These are phyloP conservation scores for Ostrea edulis DNA, from an alignment of 1,140 invertebrate species.

Conservation along the genomic window DNA sequence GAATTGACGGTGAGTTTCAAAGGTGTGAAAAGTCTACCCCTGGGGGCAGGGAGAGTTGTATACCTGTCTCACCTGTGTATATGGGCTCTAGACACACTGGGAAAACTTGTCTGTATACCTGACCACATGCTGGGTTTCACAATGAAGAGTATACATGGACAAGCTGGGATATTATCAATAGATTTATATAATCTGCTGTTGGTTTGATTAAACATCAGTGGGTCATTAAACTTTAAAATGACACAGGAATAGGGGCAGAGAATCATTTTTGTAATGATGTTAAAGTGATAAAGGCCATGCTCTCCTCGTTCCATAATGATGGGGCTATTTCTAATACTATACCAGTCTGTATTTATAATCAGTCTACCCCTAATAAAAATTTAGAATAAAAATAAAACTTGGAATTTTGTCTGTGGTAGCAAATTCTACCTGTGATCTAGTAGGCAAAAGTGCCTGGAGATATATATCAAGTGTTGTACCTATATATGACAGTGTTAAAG, in stretches of 20 bases:
- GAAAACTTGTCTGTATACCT: neutral
- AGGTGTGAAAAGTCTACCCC: slow-evolving; percentile 7
- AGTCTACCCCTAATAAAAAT: neutral
- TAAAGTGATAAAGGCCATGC: neutral
- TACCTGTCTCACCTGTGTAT: neutral
- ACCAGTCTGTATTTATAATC: neutral
- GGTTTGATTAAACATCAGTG: slow-evolving; percentile 6
- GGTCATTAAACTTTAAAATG: neutral
- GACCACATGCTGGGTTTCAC: slow-evolving; percentile 3
- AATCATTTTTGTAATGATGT: neutral
- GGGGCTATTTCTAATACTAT: neutral
- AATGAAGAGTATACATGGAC: slow-evolving; percentile 8
- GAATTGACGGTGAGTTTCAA: slow-evolving; percentile 89
- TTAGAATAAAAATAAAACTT: slow-evolving; percentile 24
- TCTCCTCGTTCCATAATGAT: neutral
- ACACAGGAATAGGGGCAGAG: neutral
- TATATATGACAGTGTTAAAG: slow-evolving; percentile 21
- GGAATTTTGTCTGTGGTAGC: slow-evolving; percentile 10
- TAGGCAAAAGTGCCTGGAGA: slow-evolving; percentile 1
- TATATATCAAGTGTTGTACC: slow-evolving; percentile 1
- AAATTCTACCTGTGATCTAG: slow-evolving; percentile 19
- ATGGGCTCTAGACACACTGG: neutral
- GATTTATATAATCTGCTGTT: slow-evolving; percentile 1
- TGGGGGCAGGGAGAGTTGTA: neutral
- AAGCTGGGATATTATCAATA: slow-evolving; percentile 23